Conservation (phyloP, 2,888 invertebrate genomes). For the Trissonchulus sp. region DNA sequence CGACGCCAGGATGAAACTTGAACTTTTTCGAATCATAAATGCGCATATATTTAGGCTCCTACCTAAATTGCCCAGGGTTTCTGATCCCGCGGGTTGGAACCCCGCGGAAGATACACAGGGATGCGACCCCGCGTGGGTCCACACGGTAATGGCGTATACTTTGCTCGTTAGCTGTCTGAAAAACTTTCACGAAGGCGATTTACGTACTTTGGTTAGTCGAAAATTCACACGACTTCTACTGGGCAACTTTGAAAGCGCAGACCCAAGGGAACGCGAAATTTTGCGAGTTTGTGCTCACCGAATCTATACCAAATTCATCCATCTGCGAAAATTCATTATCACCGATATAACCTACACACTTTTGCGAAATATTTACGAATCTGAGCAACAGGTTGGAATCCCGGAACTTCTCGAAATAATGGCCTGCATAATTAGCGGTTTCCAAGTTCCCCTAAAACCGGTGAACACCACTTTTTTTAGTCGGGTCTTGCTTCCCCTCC, state of each 20-base stretch:
- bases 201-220: not conserved
- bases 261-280: not conserved
- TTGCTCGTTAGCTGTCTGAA: not conserved
- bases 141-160: not conserved
- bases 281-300: not conserved
- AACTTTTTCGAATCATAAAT: not conserved
- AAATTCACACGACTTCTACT: not conserved
- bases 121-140: not conserved
- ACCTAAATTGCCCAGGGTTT: not conserved
- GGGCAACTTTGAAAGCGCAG: not conserved
- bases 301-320: not conserved
- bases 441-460: not conserved
- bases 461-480: not conserved
- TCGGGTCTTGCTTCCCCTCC: not conserved
- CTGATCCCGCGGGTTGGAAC: not conserved
- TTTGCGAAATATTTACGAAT: not conserved
- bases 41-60: not conserved
- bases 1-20: not conserved
- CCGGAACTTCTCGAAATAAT: not conserved
- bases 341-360: not conserved
- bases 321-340: not conserved
- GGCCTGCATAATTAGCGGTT: conserved; percentile 8
- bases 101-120: not conserved
- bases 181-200: not conserved
- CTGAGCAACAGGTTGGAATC: not conserved